phyloP scores from a whole-genome alignment of 2,113 vertebrate genomes.

The Abramis brama region DNA sequence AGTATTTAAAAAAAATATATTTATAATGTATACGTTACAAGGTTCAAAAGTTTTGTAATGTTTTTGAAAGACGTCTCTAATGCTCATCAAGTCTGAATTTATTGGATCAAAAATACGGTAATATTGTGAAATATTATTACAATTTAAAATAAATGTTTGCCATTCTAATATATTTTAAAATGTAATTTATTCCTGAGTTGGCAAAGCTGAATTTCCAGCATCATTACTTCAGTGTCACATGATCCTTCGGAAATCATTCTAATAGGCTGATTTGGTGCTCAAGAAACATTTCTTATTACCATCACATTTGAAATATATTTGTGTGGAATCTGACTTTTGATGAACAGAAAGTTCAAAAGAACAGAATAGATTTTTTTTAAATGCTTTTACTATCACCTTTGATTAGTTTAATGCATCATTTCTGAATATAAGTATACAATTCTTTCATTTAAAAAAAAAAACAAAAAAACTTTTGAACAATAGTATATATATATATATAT shows the following conservation, averaged over 20 bases:
- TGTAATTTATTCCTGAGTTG: no score
- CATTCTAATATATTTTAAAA: background rate
- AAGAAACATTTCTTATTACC: background rate
- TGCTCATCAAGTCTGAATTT: background rate
- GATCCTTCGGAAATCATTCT: background rate
- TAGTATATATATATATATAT: background rate
- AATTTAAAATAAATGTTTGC: background rate
- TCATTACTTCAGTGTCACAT: background rate
- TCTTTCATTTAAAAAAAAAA: no score
- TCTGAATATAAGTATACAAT: background rate
- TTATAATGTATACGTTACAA: background rate
- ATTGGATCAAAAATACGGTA: background rate
- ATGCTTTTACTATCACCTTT: background rate
- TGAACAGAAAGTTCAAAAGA: background rate
- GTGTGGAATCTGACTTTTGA: background rate
- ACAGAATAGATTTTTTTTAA: background rate
- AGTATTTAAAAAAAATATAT: background rate
- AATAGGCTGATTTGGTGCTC: background rate
- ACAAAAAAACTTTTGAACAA: no score
- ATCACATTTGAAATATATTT: no score
- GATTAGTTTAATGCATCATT: background rate
- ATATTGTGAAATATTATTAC: background rate
- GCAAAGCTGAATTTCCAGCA: no score
- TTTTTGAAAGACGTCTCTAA: no score
- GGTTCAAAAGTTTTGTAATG: background rate